Evolutionary conservation across 2,113 vertebrate genomes (phyloP).

Genomic region (Anguilla japonica): DNA sequence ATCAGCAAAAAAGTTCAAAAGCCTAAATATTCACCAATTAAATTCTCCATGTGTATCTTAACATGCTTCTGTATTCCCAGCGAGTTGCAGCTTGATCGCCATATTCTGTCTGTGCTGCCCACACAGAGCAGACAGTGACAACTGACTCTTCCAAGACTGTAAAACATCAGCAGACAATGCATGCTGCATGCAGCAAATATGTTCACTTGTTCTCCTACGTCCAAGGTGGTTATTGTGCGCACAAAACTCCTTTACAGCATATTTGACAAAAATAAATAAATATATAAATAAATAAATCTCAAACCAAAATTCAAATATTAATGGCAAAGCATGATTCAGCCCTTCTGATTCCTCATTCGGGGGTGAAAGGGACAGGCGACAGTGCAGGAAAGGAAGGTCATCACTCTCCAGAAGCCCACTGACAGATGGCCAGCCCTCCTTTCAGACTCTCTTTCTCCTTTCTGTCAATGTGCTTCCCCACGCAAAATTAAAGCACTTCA

Average conservation of each 20-base stretch:
- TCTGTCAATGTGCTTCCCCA: slow-evolving; percentile 53
- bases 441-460: slow-evolving; percentile 52
- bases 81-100: too few relatives aligned
- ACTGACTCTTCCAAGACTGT: too few relatives aligned
- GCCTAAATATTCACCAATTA: background rate
- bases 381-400: slow-evolving; percentile 33
- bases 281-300: slow-evolving; percentile 1
- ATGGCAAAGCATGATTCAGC: background rate
- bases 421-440: slow-evolving; percentile 58
- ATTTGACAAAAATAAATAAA: background rate
- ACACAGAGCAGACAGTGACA: too few relatives aligned
- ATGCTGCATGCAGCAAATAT: background rate
- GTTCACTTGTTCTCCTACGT: background rate
- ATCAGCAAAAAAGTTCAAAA: background rate
- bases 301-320: background rate
- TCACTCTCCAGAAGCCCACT: slow-evolving; percentile 41
- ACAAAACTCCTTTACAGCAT: background rate
- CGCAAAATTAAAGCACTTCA: slow-evolving; percentile 60
- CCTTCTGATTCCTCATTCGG: slow-evolving; percentile 11
- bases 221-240: background rate
- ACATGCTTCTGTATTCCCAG: too few relatives aligned
- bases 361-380: slow-evolving; percentile 4
- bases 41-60: background rate
- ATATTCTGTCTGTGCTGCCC: too few relatives aligned
- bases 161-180: background rate